phyloP scores from a whole-genome alignment of 2,797 vertebrate genomes.

The Argya squamiceps region DNA sequence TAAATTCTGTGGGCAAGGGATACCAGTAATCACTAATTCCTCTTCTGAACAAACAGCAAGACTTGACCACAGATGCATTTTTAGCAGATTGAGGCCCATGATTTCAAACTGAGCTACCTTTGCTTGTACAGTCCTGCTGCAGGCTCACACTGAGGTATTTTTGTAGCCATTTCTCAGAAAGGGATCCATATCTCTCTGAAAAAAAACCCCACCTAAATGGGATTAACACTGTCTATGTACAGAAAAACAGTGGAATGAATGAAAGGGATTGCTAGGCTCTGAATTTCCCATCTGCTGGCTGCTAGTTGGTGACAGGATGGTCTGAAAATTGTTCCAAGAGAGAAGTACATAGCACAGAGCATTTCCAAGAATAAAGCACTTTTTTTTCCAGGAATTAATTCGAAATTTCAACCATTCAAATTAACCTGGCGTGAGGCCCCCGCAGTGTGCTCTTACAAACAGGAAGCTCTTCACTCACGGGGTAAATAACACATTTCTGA shows the following conservation, averaged over 20 bases:
- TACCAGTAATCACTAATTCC: not conserved
- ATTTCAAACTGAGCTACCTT: not conserved
- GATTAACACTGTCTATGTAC: not conserved
- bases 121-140: not conserved
- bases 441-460: not conserved
- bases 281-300: not conserved
- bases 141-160: not conserved
- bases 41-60: not conserved
- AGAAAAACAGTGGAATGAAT: not conserved
- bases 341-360: not conserved
- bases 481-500: not conserved
- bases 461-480: not conserved
- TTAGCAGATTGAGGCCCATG: not conserved
- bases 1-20: not conserved
- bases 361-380: not conserved
- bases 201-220: not conserved
- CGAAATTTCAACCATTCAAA: not conserved
- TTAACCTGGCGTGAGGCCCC: not conserved
- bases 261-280: not conserved
- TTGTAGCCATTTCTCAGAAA: not conserved
- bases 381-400: slow-evolving; percentile 1
- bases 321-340: slow-evolving; percentile 7
- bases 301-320: not conserved
- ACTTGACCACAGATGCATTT: not conserved
- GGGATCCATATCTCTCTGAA: not conserved